These are phyloP conservation scores for Lepus townsendii DNA, from an alignment of 2,797 vertebrate genomes.

Conservation along the genomic window DNA sequence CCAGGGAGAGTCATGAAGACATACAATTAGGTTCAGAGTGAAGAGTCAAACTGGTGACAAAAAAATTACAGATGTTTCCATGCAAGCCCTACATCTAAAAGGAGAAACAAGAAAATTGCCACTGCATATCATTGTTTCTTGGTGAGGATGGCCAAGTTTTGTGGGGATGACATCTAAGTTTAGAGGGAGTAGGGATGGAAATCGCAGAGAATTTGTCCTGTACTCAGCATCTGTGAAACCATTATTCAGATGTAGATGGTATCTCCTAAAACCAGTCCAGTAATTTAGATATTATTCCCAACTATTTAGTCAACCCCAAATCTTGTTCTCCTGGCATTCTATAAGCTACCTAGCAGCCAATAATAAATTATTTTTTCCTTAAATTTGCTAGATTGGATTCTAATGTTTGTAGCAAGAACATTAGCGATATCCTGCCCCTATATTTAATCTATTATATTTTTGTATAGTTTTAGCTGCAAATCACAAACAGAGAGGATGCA, in stretches of 20 bases:
- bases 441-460: conserved; percentile 30
- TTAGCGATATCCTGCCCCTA: neutral
- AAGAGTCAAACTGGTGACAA: neutral
- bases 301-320: neutral
- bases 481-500: conserved; percentile 5
- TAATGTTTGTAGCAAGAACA: neutral
- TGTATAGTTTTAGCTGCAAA: neutral
- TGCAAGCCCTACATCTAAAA: neutral
- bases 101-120: neutral
- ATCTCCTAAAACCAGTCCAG: neutral
- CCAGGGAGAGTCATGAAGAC: neutral
- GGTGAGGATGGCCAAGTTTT: neutral
- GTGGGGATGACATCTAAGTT: neutral
- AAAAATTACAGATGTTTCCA: neutral
- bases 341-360: neutral
- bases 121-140: neutral
- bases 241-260: neutral
- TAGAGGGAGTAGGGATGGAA: neutral
- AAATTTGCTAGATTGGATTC: neutral
- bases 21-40: neutral
- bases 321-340: neutral
- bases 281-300: neutral
- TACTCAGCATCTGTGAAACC: neutral
- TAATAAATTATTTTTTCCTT: conserved; percentile 35
- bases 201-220: neutral